Evolutionary conservation across 2,797 vertebrate genomes (phyloP).

Genomic region (Hylomyscus alleni): DNA sequence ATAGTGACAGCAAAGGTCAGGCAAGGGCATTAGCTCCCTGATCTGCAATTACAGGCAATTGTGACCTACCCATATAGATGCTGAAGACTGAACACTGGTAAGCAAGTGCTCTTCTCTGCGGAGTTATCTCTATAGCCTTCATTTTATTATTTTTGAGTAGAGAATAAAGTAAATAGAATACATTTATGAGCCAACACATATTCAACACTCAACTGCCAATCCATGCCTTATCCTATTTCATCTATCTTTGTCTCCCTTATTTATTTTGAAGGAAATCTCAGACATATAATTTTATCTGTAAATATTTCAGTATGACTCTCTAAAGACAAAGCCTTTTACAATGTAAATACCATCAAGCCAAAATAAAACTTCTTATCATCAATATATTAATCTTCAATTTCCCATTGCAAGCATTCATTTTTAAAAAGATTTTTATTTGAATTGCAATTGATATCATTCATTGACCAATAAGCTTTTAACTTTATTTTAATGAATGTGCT

Average conservation of each 20-base stretch:
- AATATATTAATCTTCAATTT: slow-evolving; percentile 45
- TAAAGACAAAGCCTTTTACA: slow-evolving; percentile 42
- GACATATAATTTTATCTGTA: neutral
- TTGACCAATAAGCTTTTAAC: neutral
- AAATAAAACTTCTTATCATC: neutral
- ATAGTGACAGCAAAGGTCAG: neutral
- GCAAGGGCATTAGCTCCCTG: neutral
- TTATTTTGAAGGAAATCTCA: slow-evolving; percentile 35
- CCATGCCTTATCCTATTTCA: neutral
- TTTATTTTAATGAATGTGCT: slow-evolving; percentile 11
- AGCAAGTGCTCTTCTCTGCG: neutral
- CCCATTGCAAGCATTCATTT: neutral
- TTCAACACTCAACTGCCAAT: neutral
- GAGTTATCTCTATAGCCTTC: neutral
- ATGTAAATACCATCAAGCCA: neutral
- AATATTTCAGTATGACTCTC: neutral
- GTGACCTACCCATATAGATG: neutral
- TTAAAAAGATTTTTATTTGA: neutral
- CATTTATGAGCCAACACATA: neutral
- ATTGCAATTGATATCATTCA: neutral
- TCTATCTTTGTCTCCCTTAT: neutral
- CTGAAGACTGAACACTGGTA: neutral
- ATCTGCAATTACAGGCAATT: neutral
- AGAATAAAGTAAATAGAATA: slow-evolving; percentile 4
- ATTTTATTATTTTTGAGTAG: slow-evolving; percentile 2